Base-by-base conservation (phyloP, 2,888 invertebrate species). In the Endomychus coccineus region DNA sequence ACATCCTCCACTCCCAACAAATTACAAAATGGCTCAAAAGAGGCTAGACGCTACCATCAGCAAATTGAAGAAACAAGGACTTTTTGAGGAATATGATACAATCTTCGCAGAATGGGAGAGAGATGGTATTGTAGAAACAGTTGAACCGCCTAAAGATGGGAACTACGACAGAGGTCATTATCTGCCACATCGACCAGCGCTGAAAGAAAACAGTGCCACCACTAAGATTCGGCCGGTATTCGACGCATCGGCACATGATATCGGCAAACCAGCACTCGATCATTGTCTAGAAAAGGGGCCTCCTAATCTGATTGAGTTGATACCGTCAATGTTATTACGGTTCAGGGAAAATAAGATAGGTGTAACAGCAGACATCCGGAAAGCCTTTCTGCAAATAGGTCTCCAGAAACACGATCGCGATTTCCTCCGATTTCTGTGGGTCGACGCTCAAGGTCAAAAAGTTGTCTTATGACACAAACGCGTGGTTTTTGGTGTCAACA, bases 361-460 rank as follows among this genome's bases (percentile, higher is more conserved):
- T 4, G 44, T 51, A 1, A 36, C 45, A 2, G 33, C 52, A 4
- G 54, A 57, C 38, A 57, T 61, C 3, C 19, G 42, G 10, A 53
- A 54, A 30, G 58, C 55, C 1, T 59, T 60, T 39, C 38, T 54
- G 10, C 55, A 54, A 43, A 54, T 59, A n/a, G 40, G 39, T 22
- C 14, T 55, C 1, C 13, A 38, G 4, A 17, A 40, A 36, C 22
- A 39, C 4, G 54, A 61, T 28, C 32, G 58, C 29, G 42, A 55
- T 29, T 54, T 40, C 36, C 32, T 56, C 1, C 19, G 46, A 28
- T 58, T 58, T 39, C 37, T 59, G 4, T 52, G 53, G 52, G 44
- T 38, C 6, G 29, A 39, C 10, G 5, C 9, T 11, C 34, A 43
- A 2, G 40, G 34, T n/a, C n/a, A n/a, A n/a, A n/a, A n/a, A n/a